These are phyloP conservation scores for Psylliodes chrysocephalus DNA, from an alignment of 2,888 invertebrate genomes.

Conservation along the genomic window DNA sequence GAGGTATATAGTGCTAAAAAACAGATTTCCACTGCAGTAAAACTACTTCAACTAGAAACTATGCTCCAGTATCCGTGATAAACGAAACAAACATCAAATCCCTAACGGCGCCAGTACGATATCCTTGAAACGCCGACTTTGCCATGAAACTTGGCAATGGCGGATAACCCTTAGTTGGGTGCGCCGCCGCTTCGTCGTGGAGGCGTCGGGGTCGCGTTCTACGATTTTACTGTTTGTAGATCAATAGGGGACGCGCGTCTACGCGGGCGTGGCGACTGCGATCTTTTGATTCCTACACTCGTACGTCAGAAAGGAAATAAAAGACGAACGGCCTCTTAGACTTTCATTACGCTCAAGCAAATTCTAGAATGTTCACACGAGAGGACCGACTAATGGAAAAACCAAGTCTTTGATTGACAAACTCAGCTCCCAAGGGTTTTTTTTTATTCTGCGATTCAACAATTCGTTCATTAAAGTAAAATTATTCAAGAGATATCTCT, in stretches of 20 bases:
- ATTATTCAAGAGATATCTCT: too few species aligned
- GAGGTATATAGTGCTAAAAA: not conserved
- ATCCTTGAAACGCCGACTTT: not conserved
- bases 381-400: conserved; percentile 10
- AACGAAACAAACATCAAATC: not conserved
- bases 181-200: conserved; percentile 64
- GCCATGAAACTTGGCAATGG: conserved; percentile 33
- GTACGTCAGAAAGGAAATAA: conserved; percentile 8
- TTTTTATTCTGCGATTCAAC: not conserved
- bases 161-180: conserved; percentile 52
- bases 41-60: not conserved
- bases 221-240: conserved; percentile 53
- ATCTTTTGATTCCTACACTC: conserved; percentile 1
- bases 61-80: not conserved
- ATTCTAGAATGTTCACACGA: conserved; percentile 7
- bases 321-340: conserved; percentile 8
- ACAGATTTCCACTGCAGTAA: not conserved
- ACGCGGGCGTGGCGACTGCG: conserved; percentile 63
- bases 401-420: not conserved
- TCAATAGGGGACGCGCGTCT: conserved; percentile 61
- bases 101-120: not conserved
- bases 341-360: conserved; percentile 10
- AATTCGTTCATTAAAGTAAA: not conserved
- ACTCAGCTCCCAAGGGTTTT: not conserved
- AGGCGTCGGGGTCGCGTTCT: conserved; percentile 60